Conservation (phyloP, 2,113 vertebrate genomes). For the Peromyscus maniculatus region DNA sequence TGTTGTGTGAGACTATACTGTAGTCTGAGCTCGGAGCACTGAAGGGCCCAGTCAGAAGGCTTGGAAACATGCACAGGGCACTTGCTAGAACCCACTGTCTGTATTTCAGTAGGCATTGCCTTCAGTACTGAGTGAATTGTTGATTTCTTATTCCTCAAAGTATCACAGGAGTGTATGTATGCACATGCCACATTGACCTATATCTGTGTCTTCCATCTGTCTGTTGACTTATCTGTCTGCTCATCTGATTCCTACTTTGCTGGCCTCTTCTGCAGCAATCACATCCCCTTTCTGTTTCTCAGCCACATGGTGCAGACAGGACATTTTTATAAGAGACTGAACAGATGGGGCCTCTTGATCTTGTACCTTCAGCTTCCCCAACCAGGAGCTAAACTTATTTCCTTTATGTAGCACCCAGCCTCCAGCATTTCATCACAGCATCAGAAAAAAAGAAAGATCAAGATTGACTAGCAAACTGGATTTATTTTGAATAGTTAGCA, state of each 20-base stretch:
- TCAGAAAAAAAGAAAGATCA: not conserved
- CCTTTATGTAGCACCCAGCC: not conserved
- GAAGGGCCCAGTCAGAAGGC: not conserved
- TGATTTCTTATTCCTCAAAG: not conserved
- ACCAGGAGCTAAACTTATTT: not conserved
- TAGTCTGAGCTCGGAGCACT: accelerated
- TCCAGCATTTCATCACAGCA: not conserved
- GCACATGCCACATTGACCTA: not conserved
- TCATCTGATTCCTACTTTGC: not conserved
- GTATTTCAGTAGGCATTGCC: not conserved
- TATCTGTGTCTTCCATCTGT: not conserved
- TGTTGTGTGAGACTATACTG: not conserved
- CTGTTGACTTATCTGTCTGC: not conserved
- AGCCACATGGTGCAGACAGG: not conserved
- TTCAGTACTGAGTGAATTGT: not conserved
- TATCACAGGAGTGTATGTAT: not conserved
- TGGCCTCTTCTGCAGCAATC: not conserved
- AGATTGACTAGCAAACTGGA: not conserved
- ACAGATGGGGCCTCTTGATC: not conserved
- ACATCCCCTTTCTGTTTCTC: not conserved
- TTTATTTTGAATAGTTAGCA: not conserved
- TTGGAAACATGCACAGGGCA: not conserved
- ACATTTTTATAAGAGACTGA: not conserved
- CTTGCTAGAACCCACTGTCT: not conserved
- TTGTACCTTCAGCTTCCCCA: not conserved